Conservation (phyloP, 2,888 invertebrate species). For the Sylvicola cinctus region DNA sequence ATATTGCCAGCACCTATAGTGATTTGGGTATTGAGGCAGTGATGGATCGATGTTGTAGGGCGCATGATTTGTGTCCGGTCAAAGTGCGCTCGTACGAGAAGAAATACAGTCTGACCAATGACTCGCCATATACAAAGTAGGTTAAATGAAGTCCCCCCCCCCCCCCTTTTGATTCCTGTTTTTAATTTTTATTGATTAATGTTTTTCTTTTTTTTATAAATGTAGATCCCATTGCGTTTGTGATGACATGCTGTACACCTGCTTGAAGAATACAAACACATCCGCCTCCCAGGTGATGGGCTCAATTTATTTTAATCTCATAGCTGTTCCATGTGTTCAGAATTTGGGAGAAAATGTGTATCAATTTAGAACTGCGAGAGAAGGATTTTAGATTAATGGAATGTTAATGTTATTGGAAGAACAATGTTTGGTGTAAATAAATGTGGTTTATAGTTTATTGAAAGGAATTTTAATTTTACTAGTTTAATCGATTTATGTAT, state of each 20-base stretch:
- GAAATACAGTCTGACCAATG: conserved; percentile 67
- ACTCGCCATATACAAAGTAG: conserved; percentile 64
- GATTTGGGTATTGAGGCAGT: conserved; percentile 53
- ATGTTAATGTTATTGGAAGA: too few relatives aligned
- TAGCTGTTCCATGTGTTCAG: conserved; percentile 30
- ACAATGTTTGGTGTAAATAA: too few relatives aligned
- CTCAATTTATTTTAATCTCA: conserved; percentile 66
- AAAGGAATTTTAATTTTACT: too few relatives aligned
- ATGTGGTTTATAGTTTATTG: too few relatives aligned
- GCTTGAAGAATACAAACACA: conserved; percentile 52
- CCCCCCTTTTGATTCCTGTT: too few relatives aligned
- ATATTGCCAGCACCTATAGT: conserved; percentile 62
- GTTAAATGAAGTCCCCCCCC: too few relatives aligned
- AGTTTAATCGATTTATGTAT: too few relatives aligned
- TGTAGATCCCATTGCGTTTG: conserved; percentile 66
- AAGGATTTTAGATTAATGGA: background rate
- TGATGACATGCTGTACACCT: conserved; percentile 62
- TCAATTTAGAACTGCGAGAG: background rate
- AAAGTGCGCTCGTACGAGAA: conserved; percentile 35
- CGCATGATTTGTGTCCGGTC: conserved; percentile 77
- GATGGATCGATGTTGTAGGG: conserved; percentile 70
- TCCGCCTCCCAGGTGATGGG: conserved; percentile 57
- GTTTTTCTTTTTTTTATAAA: conserved; percentile 6
- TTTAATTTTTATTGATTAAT: too few relatives aligned
- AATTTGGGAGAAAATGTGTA: background rate